phyloP scores from a whole-genome alignment of 2,888 invertebrate genomes.

The Aplocera efformata region DNA sequence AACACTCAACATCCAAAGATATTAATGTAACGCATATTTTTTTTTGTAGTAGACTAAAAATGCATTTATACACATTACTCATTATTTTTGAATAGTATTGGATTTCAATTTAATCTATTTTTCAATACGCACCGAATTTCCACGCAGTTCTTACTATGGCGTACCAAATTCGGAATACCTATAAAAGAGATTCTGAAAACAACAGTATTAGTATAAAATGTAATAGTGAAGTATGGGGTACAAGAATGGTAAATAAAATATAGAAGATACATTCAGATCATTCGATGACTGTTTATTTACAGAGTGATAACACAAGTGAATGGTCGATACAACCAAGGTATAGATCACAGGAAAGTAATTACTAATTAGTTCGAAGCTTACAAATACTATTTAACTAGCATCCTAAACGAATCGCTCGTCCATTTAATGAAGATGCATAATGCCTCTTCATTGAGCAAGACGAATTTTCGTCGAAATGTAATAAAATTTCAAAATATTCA shows the following conservation, averaged over 20 bases:
- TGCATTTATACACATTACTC: no score
- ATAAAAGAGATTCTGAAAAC: no score
- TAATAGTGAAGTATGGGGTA: no score
- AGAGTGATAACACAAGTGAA: slow-evolving; percentile 63
- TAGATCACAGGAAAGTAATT: slow-evolving; percentile 65
- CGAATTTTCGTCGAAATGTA: slow-evolving; percentile 34
- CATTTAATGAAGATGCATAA: background rate
- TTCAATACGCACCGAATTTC: no score
- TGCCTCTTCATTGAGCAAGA: slow-evolving; percentile 27
- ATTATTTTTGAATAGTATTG: no score
- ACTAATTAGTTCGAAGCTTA: slow-evolving; percentile 57
- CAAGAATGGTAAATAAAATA: slow-evolving; percentile 56
- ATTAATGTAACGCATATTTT: no score
- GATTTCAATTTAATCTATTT: no score
- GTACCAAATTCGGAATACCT: no score
- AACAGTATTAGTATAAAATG: no score
- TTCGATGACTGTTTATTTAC: slow-evolving; percentile 79
- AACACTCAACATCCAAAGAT: no score
- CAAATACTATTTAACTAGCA: slow-evolving; percentile 31
- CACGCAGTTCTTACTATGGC: no score
- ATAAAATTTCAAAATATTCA: slow-evolving; percentile 63
- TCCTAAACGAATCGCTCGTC: slow-evolving; percentile 15
- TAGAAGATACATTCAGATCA: slow-evolving; percentile 69
- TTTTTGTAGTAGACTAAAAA: no score
- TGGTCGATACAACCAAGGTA: slow-evolving; percentile 61